Evolutionary conservation across 1,140 invertebrate species (phyloP).

Genomic region (Calosoma granatense): DNA sequence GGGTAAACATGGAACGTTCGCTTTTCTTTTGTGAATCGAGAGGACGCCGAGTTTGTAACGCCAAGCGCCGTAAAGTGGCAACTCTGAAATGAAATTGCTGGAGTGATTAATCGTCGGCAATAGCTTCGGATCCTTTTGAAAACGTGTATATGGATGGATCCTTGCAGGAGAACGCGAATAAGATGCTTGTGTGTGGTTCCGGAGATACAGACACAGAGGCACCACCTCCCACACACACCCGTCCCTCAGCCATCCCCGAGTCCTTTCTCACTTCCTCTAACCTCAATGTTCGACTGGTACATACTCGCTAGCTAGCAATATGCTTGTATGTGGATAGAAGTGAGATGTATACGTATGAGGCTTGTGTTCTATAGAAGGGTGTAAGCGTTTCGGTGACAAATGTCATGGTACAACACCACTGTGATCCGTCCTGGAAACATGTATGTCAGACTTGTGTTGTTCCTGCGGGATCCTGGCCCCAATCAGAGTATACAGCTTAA

Average conservation of each 20-base stretch:
- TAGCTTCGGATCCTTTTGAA: neutral
- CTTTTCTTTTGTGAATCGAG: neutral
- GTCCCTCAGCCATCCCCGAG: too few species aligned
- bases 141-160: neutral
- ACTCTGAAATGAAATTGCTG: slow-evolving; percentile 7
- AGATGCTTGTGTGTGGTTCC: too few species aligned
- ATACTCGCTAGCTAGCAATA: too few species aligned
- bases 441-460: slow-evolving; percentile 1
- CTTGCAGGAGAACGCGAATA: too few species aligned
- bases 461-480: neutral
- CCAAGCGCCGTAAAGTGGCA: neutral
- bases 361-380: too few species aligned
- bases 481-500: neutral
- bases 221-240: too few species aligned
- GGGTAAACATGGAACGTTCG: neutral
- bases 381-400: neutral
- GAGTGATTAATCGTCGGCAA: slow-evolving; percentile 9
- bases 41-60: neutral
- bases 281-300: too few species aligned
- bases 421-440: slow-evolving; percentile 2
- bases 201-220: too few species aligned
- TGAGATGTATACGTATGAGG: neutral
- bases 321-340: neutral
- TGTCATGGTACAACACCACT: neutral
- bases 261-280: too few species aligned